Conservation (phyloP, 1,140 invertebrate species). For the Drosophila varians region DNA sequence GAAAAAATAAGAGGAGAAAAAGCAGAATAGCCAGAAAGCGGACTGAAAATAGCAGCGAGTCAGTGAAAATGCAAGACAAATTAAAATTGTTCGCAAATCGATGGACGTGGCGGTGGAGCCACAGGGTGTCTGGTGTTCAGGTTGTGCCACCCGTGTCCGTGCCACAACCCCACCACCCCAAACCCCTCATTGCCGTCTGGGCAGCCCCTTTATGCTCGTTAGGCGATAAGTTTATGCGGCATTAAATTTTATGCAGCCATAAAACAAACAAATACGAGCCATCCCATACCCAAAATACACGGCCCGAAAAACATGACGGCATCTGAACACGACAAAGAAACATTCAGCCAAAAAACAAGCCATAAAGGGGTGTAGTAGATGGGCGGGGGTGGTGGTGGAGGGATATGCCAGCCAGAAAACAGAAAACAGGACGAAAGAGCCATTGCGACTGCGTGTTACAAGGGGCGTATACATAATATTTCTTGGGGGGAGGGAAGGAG, state of each 20-base stretch:
- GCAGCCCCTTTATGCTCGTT: constrained; percentile 59
- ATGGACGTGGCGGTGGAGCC: not conserved
- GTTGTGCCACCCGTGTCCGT: not conserved
- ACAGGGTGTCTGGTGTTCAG: constrained; percentile 19
- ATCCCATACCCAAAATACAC: constrained; percentile 17
- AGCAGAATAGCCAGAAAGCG: constrained; percentile 1
- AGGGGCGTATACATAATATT: constrained; percentile 41
- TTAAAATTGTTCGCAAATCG: constrained; percentile 76
- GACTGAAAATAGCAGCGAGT: constrained; percentile 72
- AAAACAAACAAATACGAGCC: constrained; percentile 74
- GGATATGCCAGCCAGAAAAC: not conserved
- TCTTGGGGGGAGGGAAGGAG: not conserved
- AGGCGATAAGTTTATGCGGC: constrained; percentile 80
- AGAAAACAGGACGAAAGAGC: not conserved
- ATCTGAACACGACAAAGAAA: constrained; percentile 64
- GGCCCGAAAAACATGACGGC: constrained; percentile 61
- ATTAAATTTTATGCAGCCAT: constrained; percentile 80
- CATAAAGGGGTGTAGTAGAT: constrained; percentile 25
- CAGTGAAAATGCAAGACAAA: constrained; percentile 75
- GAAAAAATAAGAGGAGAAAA: constrained; percentile 6
- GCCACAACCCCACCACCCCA: not conserved
- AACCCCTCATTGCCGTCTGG: too few relatives aligned
- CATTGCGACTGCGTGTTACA: constrained; percentile 21
- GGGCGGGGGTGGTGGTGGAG: constrained; percentile 10
- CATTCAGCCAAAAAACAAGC: constrained; percentile 41